Conservation (phyloP, 2,888 invertebrate species). For the Tenthredo distinguenda region DNA sequence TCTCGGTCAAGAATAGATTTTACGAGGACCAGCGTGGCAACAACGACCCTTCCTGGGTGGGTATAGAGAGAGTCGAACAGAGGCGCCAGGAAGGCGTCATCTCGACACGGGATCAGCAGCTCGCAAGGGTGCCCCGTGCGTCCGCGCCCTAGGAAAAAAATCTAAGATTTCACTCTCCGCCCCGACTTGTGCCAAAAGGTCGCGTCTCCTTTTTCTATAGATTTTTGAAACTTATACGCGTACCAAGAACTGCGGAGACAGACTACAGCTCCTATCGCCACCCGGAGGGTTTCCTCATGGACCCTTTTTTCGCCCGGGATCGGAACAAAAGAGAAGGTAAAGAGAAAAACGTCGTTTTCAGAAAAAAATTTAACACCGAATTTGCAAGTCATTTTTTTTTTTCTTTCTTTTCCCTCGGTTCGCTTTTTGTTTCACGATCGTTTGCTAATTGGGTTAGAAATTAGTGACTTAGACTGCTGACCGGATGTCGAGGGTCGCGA, state of each 20-base stretch:
- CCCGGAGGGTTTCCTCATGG: background rate
- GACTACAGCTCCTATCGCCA: background rate
- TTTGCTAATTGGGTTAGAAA: conserved; percentile 20
- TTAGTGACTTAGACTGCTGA: conserved; percentile 4
- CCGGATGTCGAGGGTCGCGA: background rate
- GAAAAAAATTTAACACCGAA: background rate
- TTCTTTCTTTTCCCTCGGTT: background rate
- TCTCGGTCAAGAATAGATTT: conserved; percentile 60
- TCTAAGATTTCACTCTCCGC: conserved; percentile 44
- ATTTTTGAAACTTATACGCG: background rate
- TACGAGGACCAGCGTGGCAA: conserved; percentile 57
- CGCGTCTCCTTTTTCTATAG: background rate
- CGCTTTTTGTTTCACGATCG: background rate
- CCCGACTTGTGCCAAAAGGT: background rate
- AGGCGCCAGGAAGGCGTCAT: conserved; percentile 75
- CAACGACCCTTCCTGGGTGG: conserved; percentile 58
- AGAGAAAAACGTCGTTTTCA: background rate
- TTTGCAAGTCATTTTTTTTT: background rate
- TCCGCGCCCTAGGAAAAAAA: conserved; percentile 57
- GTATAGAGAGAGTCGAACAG: conserved; percentile 7
- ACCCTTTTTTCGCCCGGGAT: background rate
- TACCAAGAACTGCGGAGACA: background rate
- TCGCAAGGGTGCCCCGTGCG: conserved; percentile 64
- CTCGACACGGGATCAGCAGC: conserved; percentile 73
- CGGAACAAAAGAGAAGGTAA: background rate